These are phyloP conservation scores for Acanthococcus lagerstroemiae DNA, from an alignment of 2,888 invertebrate species.

Conservation along the genomic window DNA sequence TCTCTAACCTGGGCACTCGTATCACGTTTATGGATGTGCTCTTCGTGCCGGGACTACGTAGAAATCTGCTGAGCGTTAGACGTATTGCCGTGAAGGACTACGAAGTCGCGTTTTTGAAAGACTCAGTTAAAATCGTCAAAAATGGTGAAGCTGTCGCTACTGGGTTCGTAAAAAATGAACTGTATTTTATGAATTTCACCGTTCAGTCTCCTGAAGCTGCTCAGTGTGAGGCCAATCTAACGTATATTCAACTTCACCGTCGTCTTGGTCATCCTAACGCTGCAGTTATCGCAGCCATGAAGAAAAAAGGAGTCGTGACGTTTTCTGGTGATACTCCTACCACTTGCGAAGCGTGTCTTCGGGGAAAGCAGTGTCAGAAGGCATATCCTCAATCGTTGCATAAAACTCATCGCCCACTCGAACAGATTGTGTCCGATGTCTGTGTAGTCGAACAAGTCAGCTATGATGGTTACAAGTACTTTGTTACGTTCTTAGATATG, in stretches of 20 bases:
- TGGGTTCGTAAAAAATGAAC: background rate
- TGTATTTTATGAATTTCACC: background rate
- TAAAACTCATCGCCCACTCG: background rate
- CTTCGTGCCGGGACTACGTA: background rate
- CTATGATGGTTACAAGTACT: background rate
- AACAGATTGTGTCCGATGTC: background rate
- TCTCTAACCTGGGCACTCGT: background rate
- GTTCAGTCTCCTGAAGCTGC: background rate
- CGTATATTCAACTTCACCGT: background rate
- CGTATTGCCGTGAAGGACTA: background rate
- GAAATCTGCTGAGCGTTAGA: background rate
- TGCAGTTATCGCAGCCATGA: background rate
- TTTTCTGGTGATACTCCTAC: background rate
- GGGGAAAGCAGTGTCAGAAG: background rate
- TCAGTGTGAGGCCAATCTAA: background rate
- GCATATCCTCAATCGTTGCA: background rate
- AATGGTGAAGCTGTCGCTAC: background rate
- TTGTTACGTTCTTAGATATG: background rate
- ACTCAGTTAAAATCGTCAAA: background rate
- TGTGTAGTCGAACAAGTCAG: background rate
- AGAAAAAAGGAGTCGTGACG: background rate
- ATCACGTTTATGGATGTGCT: background rate
- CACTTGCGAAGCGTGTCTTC: background rate
- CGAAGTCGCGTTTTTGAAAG: background rate
- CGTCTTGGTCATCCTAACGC: background rate